These are phyloP conservation scores for Orientallactaga sibirica DNA, from an alignment of 2,797 vertebrate genomes.

Conservation along the genomic window DNA sequence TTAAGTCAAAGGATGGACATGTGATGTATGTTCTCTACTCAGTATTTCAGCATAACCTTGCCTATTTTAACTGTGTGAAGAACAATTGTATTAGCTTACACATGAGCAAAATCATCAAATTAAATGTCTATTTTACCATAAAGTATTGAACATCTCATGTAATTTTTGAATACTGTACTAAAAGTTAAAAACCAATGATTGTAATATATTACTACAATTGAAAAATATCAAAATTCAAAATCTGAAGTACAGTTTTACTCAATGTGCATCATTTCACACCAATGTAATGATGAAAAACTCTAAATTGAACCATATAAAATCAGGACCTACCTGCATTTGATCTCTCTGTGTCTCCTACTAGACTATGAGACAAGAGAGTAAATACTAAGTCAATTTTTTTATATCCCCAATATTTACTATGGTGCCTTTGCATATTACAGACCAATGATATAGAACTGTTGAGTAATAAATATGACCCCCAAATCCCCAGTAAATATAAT, in stretches of 20 bases:
- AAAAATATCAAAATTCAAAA: not conserved
- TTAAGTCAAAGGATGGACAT: not conserved
- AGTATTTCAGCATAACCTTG: not conserved
- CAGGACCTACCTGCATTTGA: not conserved
- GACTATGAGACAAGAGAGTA: not conserved
- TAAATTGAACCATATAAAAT: not conserved
- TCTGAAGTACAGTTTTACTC: not conserved
- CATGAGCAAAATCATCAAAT: not conserved
- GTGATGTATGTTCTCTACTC: not conserved
- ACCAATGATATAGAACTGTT: not conserved
- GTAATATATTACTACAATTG: not conserved
- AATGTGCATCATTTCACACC: not conserved
- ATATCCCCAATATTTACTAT: not conserved
- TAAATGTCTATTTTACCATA: not conserved
- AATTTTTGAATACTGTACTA: not conserved
- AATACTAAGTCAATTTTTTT: not conserved
- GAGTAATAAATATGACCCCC: not conserved
- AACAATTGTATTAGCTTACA: not conserved
- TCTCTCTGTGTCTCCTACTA: not conserved
- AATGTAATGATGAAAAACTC: not conserved
- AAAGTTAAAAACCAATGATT: constrained; percentile 9
- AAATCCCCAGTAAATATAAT: not conserved
- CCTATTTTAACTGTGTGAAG: not conserved
- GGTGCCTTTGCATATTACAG: not conserved
- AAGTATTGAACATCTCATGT: not conserved